Percentiles rank a stretch among this genome's conserved stretches.
Conservation (phyloP, 2,113 vertebrate species). For the Tympanuchus pallidicinctus region DNA sequence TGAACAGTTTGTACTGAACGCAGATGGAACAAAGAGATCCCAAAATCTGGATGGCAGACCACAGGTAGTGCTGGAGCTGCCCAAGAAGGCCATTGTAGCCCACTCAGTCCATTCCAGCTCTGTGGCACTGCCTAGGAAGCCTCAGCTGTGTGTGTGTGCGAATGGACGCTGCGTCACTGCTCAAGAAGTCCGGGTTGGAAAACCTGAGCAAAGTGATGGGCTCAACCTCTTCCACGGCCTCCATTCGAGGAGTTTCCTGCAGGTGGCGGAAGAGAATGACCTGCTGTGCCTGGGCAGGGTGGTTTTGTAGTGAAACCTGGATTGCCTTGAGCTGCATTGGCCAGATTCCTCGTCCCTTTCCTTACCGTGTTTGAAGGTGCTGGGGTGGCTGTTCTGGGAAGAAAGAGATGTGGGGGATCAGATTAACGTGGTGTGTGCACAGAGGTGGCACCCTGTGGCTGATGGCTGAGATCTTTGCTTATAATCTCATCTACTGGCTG, state of each 20-base stretch:
- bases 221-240: rapidly evolving
- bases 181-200: background rate
- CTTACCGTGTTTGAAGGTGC: background rate
- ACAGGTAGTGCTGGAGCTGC: background rate
- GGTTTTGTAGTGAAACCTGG: rapidly evolving
- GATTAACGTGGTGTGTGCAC: background rate
- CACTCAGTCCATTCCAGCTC: background rate
- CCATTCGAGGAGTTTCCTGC: background rate
- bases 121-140: background rate
- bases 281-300: background rate
- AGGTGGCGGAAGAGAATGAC: background rate
- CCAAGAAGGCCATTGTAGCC: background rate
- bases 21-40: background rate
- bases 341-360: background rate
- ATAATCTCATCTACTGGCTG: rapidly evolving
- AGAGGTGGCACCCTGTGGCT: too few species aligned
- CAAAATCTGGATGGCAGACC: background rate
- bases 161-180: too few species aligned
- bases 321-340: background rate
- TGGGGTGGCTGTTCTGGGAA: background rate
- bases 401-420: background rate
- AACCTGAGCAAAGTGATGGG: background rate
- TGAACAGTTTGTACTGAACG: background rate
- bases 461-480: too few species aligned
- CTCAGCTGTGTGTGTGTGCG: rapidly evolving